Conservation (phyloP, 2,113 vertebrate species). For the Chroicocephalus ridibundus region DNA sequence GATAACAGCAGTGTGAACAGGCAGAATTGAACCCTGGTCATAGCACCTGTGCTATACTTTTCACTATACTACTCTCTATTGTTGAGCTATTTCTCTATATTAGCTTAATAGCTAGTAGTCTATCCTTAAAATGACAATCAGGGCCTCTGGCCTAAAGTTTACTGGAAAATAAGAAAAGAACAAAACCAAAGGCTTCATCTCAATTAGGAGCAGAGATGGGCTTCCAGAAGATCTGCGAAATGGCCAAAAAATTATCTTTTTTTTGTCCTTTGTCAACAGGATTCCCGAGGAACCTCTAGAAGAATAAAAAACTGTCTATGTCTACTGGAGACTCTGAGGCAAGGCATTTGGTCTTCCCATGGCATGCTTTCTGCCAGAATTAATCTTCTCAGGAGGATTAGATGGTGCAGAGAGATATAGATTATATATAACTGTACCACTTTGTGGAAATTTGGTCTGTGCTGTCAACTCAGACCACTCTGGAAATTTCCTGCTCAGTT, state of each 20-base stretch:
- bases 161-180: neutral
- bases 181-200: neutral
- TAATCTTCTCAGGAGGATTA: slow-evolving; percentile 53
- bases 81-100: neutral
- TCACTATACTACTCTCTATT: neutral
- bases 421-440: slow-evolving; percentile 44
- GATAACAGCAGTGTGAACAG: neutral
- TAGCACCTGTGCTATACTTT: neutral
- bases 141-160: neutral
- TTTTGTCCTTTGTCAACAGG: neutral
- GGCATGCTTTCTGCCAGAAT: slow-evolving; percentile 23
- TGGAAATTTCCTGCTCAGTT: slow-evolving; percentile 58
- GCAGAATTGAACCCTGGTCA: neutral
- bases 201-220: neutral
- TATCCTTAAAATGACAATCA: neutral
- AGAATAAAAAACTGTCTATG: neutral
- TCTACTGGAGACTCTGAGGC: neutral
- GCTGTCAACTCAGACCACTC: slow-evolving; percentile 40
- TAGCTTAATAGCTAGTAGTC: neutral
- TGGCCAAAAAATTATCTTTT: neutral
- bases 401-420: slow-evolving; percentile 40
- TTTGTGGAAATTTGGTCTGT: slow-evolving; percentile 56
- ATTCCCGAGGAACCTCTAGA: neutral
- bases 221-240: neutral
- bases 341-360: slow-evolving; percentile 37